A percentile compares a stretch with the other conserved stretches of the same genome.
Evolutionary conservation across 1,140 invertebrate genomes (phyloP).

Genomic region (Antheraea pernyi): DNA sequence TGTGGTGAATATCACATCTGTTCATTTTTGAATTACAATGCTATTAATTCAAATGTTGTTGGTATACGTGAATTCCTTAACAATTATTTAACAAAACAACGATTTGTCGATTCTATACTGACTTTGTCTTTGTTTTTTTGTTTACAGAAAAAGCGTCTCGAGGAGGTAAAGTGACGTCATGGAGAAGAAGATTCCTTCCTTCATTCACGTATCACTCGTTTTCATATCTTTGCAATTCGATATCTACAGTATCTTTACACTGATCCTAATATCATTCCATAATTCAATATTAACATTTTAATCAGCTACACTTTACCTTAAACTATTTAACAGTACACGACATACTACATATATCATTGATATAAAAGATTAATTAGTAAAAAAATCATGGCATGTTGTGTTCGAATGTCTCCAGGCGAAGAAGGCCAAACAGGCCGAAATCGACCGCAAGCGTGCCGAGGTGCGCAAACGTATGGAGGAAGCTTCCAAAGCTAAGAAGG

Average conservation of each 20-base stretch:
- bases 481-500: slow-evolving; percentile 96
- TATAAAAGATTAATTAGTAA: not conserved
- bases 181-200: not conserved
- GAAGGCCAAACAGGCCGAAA: slow-evolving; percentile 96
- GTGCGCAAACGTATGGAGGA: slow-evolving; percentile 97
- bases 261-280: not conserved
- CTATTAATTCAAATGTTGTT: not conserved
- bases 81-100: not conserved
- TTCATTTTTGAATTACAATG: too few relatives aligned
- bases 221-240: not conserved
- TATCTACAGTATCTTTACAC: not conserved
- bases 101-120: not conserved
- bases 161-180: slow-evolving; percentile 71
- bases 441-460: slow-evolving; percentile 96
- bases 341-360: not conserved
- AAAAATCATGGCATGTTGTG: slow-evolving; percentile 20
- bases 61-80: not conserved
- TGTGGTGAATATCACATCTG: too few relatives aligned
- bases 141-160: slow-evolving; percentile 79
- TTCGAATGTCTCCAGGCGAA: slow-evolving; percentile 84
- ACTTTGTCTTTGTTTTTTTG: slow-evolving; percentile 38
- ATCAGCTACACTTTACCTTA: not conserved
- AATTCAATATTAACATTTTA: not conserved
- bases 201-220: not conserved
- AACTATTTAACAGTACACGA: not conserved